phyloP scores from a whole-genome alignment of 2,888 invertebrate species.

The Archips crataeganus region DNA sequence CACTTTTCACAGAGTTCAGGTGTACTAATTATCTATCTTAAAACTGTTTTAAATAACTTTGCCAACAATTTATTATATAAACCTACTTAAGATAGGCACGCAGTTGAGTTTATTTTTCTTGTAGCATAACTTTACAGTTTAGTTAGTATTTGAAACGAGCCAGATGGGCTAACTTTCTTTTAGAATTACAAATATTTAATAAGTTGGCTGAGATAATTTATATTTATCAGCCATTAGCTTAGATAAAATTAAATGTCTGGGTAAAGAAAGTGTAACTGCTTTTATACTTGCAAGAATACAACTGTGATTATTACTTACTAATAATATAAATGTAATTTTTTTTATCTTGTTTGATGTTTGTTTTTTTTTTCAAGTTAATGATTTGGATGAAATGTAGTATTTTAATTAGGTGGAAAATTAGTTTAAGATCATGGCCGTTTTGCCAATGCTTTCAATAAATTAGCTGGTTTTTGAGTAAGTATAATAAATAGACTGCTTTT shows the following conservation, averaged over 20 bases:
- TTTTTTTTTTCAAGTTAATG: too few species aligned
- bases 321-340: too few species aligned
- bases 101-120: conserved; percentile 18
- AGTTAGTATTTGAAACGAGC: conserved; percentile 12
- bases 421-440: too few species aligned
- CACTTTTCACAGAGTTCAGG: neutral
- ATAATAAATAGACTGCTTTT: too few species aligned
- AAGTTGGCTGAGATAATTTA: conserved; percentile 18
- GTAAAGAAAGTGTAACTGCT: neutral
- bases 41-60: neutral
- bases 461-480: too few species aligned
- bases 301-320: too few species aligned
- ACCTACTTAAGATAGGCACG: neutral
- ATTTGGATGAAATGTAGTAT: too few species aligned
- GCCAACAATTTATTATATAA: neutral
- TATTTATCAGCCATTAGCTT: conserved; percentile 11
- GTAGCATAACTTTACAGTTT: neutral
- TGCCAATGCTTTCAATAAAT: too few species aligned
- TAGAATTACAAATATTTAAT: conserved; percentile 19
- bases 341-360: too few species aligned
- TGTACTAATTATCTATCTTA: neutral
- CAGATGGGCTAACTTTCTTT: conserved; percentile 23
- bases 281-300: neutral
- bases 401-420: too few species aligned
- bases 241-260: neutral